Base-by-base conservation (phyloP, 2,888 invertebrate genomes). In the Nymphalis polychloros region DNA sequence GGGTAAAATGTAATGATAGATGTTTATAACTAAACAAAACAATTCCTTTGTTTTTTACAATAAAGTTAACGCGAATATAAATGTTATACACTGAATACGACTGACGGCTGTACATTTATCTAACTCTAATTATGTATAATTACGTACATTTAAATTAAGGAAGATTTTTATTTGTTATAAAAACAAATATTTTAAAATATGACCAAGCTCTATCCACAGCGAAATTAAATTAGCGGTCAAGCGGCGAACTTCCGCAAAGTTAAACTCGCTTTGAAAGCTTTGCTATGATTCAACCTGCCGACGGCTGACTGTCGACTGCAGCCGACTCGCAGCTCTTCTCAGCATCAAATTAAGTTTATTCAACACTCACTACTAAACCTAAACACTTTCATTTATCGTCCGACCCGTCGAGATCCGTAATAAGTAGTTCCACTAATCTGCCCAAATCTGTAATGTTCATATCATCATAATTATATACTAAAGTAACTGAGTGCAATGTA, bases 161-260 rank as follows among this genome's bases (percentile, higher is more conserved):
- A 17, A 17, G 31, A 8, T 2, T n/a, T 20, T 23, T 23, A 23
- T 46, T 23, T 23, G 6, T 46, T 41, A 23, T 31, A 46, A 17
- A 16, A 19, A 1, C 17, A 46, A 41, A n/a, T 59, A 46, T 46
- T 47, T 53, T 16, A 46, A 46, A 53, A 46, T 60, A 66, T 66
- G 27, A 53, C 47, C 52, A 41, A 60, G 59, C 46, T 60, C 31
- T 60, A 46, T 47, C 8, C 17, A 31, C 17, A 10, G 19, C 19
- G 20, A 53, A 60, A 61, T 66, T 60, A 31, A 66, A 60, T 66
- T 31, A 60, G 60, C 20, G 60, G 60, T 66, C 65, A 66, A 66
- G 60, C 65, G 53, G 60, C 53, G 59, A 66, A 53, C 53, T 66
- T 59, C 49, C 46, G 65, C 31, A 52, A 47, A 66, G 60, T 65